phyloP scores from a whole-genome alignment of 2,888 invertebrate species.

The Ormyrus labotus region DNA sequence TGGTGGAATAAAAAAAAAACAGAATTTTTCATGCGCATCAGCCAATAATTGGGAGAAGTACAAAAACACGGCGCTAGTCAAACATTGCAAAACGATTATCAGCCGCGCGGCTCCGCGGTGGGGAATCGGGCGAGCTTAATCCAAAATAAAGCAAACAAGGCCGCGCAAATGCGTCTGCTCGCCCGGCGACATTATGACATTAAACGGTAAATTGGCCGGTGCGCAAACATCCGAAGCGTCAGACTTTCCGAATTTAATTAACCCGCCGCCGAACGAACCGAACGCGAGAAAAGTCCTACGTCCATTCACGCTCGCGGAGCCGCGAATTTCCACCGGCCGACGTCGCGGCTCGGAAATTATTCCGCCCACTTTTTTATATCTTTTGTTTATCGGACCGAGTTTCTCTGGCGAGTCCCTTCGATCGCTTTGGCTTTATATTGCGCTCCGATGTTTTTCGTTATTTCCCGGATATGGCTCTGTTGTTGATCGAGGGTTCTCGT shows the following conservation, averaged over 20 bases:
- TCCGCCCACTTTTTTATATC: not conserved
- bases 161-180: slow-evolving; percentile 19
- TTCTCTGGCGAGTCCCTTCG: too few species aligned
- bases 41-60: slow-evolving; percentile 19
- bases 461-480: not conserved
- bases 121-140: slow-evolving; percentile 61
- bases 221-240: slow-evolving; percentile 54
- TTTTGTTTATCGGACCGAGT: too few species aligned
- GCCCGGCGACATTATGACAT: slow-evolving; percentile 69
- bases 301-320: slow-evolving; percentile 21
- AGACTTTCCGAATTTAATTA: slow-evolving; percentile 67
- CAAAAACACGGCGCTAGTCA: slow-evolving; percentile 11
- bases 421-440: too few species aligned
- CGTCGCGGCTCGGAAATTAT: not conserved
- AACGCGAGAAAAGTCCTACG: slow-evolving; percentile 53
- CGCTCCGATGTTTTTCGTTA: not conserved
- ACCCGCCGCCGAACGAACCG: slow-evolving; percentile 34
- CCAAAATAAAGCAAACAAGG: slow-evolving; percentile 69
- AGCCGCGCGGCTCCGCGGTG: not conserved
- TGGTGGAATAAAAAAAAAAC: too few species aligned
- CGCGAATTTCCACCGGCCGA: not conserved
- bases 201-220: slow-evolving; percentile 69
- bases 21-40: not conserved
- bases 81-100: slow-evolving; percentile 41
- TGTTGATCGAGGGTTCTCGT: slow-evolving; percentile 12